Conservation (phyloP, 1,140 invertebrate genomes). For the Drosophila teissieri region DNA sequence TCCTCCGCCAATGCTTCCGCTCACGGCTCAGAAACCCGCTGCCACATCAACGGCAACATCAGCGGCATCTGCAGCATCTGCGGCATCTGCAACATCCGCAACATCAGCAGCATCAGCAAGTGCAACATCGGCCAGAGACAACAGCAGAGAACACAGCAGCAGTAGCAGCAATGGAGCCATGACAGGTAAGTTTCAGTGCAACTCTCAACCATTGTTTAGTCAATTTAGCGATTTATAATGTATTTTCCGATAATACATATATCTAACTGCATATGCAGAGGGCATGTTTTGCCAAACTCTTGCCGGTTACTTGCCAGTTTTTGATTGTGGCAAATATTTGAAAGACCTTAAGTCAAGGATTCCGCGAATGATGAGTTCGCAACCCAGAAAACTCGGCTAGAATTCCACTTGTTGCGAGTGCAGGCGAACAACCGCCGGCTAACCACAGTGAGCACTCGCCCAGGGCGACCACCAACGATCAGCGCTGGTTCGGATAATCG, state of each 20-base stretch:
- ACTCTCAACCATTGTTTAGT: neutral
- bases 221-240: neutral
- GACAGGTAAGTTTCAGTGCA: slow-evolving; percentile 60
- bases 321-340: neutral
- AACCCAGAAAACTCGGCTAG: slow-evolving; percentile 15
- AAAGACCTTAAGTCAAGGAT: slow-evolving; percentile 17
- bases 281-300: neutral
- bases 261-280: neutral
- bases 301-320: neutral
- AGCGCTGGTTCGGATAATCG: slow-evolving; percentile 30
- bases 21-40: slow-evolving; percentile 44
- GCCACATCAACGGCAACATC: slow-evolving; percentile 26
- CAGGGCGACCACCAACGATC: slow-evolving; percentile 28
- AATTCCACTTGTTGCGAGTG: slow-evolving; percentile 32
- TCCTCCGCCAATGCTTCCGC: slow-evolving; percentile 43
- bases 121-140: slow-evolving; percentile 26
- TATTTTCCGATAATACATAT: neutral
- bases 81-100: slow-evolving; percentile 27
- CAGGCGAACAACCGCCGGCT: slow-evolving; percentile 6
- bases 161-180: slow-evolving; percentile 73
- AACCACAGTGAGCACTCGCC: slow-evolving; percentile 50
- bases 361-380: slow-evolving; percentile 13
- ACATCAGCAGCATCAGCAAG: slow-evolving; percentile 26
- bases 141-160: slow-evolving; percentile 30
- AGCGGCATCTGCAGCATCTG: neutral